A percentile compares a stretch with the other conserved stretches of the same genome.
These are phyloP conservation scores for Gastrophysa polygoni DNA, from an alignment of 2,888 invertebrate species.

Conservation along the genomic window DNA sequence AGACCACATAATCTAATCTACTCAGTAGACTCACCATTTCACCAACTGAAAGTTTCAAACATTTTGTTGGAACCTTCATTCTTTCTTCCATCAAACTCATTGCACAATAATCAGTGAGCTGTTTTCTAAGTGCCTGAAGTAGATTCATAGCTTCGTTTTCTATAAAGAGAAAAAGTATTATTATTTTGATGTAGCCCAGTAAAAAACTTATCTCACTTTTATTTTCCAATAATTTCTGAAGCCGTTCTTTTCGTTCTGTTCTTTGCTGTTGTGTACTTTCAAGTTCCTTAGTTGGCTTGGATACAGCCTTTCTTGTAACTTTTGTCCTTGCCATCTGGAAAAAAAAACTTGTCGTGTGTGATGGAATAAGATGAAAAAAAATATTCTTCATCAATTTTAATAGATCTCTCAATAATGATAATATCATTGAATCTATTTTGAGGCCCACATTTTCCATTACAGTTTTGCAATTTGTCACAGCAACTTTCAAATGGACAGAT, in stretches of 20 bases:
- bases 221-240: neutral
- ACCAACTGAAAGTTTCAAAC: constrained; percentile 5
- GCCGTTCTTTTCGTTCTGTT: neutral
- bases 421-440: too few species aligned
- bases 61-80: constrained; percentile 6
- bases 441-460: too few species aligned
- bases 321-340: constrained; percentile 36
- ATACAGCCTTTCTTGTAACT: constrained; percentile 15
- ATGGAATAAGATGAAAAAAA: too few species aligned
- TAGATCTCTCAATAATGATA: too few species aligned
- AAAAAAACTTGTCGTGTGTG: neutral
- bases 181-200: neutral
- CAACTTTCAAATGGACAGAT: too few species aligned
- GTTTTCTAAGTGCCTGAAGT: neutral
- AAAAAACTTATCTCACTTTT: neutral
- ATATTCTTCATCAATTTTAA: too few species aligned
- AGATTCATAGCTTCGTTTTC: neutral
- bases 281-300: constrained; percentile 5
- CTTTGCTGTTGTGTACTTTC: too few species aligned
- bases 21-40: constrained; percentile 6
- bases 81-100: neutral
- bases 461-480: too few species aligned
- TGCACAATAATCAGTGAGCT: neutral
- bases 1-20: too few species aligned
- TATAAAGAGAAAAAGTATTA: neutral